Base-by-base conservation (phyloP, 1,140 invertebrate genomes). In the Aphelinus atriplicis region DNA sequence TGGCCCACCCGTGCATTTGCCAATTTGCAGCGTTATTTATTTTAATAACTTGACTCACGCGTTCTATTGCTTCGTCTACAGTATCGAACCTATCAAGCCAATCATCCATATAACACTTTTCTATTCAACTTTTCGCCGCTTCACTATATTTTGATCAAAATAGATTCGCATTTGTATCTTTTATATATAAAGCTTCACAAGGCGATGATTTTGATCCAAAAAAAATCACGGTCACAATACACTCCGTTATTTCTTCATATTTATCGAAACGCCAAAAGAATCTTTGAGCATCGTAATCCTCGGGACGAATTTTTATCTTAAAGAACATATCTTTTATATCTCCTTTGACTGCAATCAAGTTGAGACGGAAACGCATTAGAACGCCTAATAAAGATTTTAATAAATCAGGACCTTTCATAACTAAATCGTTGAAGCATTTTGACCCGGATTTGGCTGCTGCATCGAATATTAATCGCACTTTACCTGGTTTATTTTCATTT, bases 291-390 rank as follows among this genome's bases (percentile, higher is more conserved):
- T 61, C 42, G 6, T 26, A 26, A 61, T 61, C 58, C 42, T 61
- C 58, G n/a, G 42, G 58, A 42, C 10, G 10, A 43, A 61, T 61
- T 2, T 61, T 61, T 3, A 61, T 61, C 42, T 61, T 61, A 1
- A 61, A 26, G 6, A 61, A 61, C 58, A 61, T 61, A 26, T 61
- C n/a, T 42, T 43, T 26, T 2, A 61, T 61, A 61, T 61, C 58
- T 7, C 6, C 10, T 7, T 26, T 61, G 6, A 61, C 6, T 2
- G 58, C 58, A 42, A 26, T 26, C 10, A 26, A 3, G 42, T 42
- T 26, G 6, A 26, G 4, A 10, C 58, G 42, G 42, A 61, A 61
- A 3, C 42, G 58, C 58, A 61, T 61, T 26, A 61, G n/a, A 42
- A 61, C 10, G 3, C 58, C 2, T 6, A 43, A 26, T 6, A 61